A percentile compares a stretch with the other conserved stretches of the same genome.
These are phyloP conservation scores for Troides aeacus DNA, from an alignment of 2,888 invertebrate species.

Conservation along the genomic window DNA sequence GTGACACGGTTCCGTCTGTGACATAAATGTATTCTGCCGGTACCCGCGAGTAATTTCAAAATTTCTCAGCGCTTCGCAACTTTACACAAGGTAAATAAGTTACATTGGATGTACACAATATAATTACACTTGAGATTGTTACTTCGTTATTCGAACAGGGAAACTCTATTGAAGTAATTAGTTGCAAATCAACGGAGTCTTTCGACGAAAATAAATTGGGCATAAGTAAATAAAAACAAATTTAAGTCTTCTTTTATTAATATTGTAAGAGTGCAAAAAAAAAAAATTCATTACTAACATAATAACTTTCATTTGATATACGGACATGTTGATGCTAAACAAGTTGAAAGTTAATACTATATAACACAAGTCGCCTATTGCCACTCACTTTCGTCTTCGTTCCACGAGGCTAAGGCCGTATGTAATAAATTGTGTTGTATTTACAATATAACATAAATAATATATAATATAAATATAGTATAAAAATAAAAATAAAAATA, in stretches of 20 bases:
- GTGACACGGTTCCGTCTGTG: conserved; percentile 59
- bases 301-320: neutral
- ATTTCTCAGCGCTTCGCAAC: conserved; percentile 15
- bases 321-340: neutral
- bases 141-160: neutral
- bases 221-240: no score
- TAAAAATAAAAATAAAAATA: neutral
- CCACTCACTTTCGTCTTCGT: conserved; percentile 22
- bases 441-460: no score
- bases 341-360: conserved; percentile 17
- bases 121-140: neutral
- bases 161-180: neutral
- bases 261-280: neutral
- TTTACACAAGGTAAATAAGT: conserved; percentile 3
- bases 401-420: conserved; percentile 15
- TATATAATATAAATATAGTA: no score
- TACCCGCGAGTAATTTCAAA: conserved; percentile 24
- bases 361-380: conserved; percentile 4
- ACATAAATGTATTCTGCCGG: conserved; percentile 39
- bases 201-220: no score
- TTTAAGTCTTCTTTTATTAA: neutral
- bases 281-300: neutral
- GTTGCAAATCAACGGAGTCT: no score
- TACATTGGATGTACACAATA: neutral
- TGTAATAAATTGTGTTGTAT: neutral